A percentile compares a stretch with the other conserved stretches of the same genome.
phyloP scores from a whole-genome alignment of 2,113 vertebrate genomes.

The Acanthochromis polyacanthus region DNA sequence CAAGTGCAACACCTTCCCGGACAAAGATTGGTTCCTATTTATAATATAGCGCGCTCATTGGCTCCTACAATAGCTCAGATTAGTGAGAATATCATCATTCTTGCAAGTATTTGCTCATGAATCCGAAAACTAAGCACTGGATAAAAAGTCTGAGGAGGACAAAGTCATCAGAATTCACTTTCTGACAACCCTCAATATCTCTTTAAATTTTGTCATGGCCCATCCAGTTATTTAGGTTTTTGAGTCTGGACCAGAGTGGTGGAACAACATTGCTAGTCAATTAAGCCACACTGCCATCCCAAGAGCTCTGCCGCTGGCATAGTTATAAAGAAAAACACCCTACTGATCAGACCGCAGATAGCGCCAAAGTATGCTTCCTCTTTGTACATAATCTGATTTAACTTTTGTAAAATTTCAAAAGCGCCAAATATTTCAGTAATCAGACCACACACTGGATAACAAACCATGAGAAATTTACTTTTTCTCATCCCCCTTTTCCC shows the following conservation, averaged over 20 bases:
- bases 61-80: too few species aligned
- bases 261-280: background rate
- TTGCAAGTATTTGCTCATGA: too few species aligned
- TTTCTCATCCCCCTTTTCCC: conserved; percentile 29
- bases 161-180: too few species aligned
- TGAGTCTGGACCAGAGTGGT: conserved; percentile 12
- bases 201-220: background rate
- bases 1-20: too few species aligned
- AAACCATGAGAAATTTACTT: conserved; percentile 40
- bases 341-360: too few species aligned
- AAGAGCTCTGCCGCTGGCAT: background rate
- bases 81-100: too few species aligned
- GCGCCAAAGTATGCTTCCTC: conserved; percentile 1
- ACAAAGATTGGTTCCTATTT: too few species aligned
- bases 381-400: conserved; percentile 25
- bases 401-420: conserved; percentile 39
- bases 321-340: background rate
- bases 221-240: background rate
- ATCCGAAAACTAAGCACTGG: too few species aligned
- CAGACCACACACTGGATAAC: conserved; percentile 16
- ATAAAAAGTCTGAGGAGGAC: too few species aligned
- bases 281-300: background rate
- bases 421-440: conserved; percentile 33
- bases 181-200: background rate
- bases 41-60: too few species aligned